Evolutionary conservation across 64 coral and sea anemone genomes (phyloP).

Genomic region (Porites lutea): DNA sequence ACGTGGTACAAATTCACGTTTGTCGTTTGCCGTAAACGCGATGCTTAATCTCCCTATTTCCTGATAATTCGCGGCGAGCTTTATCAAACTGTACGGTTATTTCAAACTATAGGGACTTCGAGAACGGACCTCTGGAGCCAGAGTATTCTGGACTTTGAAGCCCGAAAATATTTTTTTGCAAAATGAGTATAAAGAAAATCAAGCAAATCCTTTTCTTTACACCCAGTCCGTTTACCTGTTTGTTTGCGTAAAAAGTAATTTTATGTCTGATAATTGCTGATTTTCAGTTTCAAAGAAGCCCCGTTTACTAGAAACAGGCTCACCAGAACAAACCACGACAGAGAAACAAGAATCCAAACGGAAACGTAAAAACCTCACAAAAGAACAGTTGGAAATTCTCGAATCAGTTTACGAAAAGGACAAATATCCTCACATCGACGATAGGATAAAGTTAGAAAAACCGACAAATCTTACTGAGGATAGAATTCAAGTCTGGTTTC

Average conservation of each 20-base stretch:
- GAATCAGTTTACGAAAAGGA: conserved; percentile 46
- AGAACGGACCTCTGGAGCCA: too few species aligned
- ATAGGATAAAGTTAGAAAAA: conserved; percentile 40
- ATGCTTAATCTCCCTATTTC: too few species aligned
- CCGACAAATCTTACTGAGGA: conserved; percentile 49
- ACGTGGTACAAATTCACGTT: too few species aligned
- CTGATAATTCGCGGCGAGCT: too few species aligned
- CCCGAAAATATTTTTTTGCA: too few species aligned
- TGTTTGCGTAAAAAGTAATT: neutral
- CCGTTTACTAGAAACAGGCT: neutral
- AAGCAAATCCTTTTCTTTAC: too few species aligned
- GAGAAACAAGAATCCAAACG: conserved; percentile 58
- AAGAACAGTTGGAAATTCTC: conserved; percentile 66
- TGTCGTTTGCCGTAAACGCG: too few species aligned
- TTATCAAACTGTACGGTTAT: too few species aligned
- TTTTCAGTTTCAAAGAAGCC: conserved; percentile 18
- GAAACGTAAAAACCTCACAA: conserved; percentile 67
- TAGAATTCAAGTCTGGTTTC: conserved; percentile 73
- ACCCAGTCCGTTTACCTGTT: neutral
- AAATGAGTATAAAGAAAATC: too few species aligned
- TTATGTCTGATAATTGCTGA: neutral
- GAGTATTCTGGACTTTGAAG: too few species aligned
- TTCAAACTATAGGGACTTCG: too few species aligned
- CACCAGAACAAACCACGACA: neutral
- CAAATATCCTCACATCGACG: conserved; percentile 71